A percentile compares a stretch with the other conserved stretches of the same genome.
These are phyloP conservation scores for Drosophila mimetica DNA, from an alignment of 2,888 invertebrate species.

Conservation along the genomic window DNA sequence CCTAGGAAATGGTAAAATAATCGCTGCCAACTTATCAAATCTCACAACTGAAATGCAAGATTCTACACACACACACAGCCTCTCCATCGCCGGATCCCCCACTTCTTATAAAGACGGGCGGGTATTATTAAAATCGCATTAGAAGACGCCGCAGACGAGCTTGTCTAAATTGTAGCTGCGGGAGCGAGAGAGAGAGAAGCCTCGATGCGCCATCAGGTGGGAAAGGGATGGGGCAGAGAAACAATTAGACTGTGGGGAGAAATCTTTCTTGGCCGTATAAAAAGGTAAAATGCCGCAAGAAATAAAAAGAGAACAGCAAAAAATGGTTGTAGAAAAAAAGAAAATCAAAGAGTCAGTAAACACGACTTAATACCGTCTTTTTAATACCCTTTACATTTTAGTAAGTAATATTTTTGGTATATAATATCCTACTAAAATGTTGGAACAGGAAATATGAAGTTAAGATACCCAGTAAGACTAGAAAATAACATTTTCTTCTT, in stretches of 20 bases:
- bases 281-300: constrained; percentile 47
- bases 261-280: constrained; percentile 51
- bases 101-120: constrained; percentile 74
- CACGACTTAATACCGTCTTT: constrained; percentile 7
- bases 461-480: too few species aligned
- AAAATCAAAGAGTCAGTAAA: constrained; percentile 5
- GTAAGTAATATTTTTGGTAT: too few species aligned
- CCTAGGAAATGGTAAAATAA: constrained; percentile 76
- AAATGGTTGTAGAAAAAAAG: constrained; percentile 7
- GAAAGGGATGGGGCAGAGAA: constrained; percentile 25
- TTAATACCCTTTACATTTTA: background rate
- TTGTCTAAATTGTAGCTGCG: constrained; percentile 64
- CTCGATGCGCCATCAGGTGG: constrained; percentile 7
- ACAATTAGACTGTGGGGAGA: constrained; percentile 69
- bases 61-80: constrained; percentile 13
- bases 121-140: constrained; percentile 85
- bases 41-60: constrained; percentile 70
- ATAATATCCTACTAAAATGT: too few species aligned
- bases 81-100: constrained; percentile 15
- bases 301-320: constrained; percentile 20
- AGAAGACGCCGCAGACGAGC: constrained; percentile 78
- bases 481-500: too few species aligned
- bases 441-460: too few species aligned
- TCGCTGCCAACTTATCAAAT: constrained; percentile 77
- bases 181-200: constrained; percentile 12